Evolutionary conservation across 2,888 invertebrate genomes (phyloP), one percentile per base, ranked within the genome.

Genomic region (Ophraella communa): DNA sequence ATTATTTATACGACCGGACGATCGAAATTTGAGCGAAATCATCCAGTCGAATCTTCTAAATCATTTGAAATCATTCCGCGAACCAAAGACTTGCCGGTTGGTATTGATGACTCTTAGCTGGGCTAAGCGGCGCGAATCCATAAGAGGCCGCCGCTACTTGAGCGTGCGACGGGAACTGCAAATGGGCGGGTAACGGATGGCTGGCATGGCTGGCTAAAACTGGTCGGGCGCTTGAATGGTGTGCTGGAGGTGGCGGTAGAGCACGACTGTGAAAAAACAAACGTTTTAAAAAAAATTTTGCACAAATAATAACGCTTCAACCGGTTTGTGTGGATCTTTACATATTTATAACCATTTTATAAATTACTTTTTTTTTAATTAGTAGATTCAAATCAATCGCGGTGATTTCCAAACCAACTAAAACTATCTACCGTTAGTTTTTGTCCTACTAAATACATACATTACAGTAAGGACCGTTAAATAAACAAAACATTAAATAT

Each of bases 131-230:
- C 70, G 89, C 87, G 83, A 89, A 87, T 65, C 90, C 87, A 76
- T 90, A 89, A 7, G 86, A 82, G 55, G 86, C 80, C 18, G 85
- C 80, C 59, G 85, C 84, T 58, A 85, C 84, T 76, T 88, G 88
- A 73, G 86, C 85, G 72, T 89, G 88, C 23, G 89, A 86, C 62
- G 89, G 89, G 78, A 91, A 91, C 80, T 91, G 92, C 82, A 93
- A 88, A 80, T 94, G 93, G 7, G 93, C 93, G 67, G 93, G 93
- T 76, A 93, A 82, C 49, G 92, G 92, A 82, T 93, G 92, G 54
- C 88, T 87, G 66, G 91, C 87, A 82, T 91, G 87, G 70, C 86
- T 85, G 52, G 87, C 86, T 79, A 88, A 80, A 73, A 88, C 85
- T 57, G 87, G 87, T 78, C 90, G 83, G 56, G 91, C 91, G 76